Conservation (phyloP, 2,797 vertebrate genomes). For the Echeneis naucrates region DNA sequence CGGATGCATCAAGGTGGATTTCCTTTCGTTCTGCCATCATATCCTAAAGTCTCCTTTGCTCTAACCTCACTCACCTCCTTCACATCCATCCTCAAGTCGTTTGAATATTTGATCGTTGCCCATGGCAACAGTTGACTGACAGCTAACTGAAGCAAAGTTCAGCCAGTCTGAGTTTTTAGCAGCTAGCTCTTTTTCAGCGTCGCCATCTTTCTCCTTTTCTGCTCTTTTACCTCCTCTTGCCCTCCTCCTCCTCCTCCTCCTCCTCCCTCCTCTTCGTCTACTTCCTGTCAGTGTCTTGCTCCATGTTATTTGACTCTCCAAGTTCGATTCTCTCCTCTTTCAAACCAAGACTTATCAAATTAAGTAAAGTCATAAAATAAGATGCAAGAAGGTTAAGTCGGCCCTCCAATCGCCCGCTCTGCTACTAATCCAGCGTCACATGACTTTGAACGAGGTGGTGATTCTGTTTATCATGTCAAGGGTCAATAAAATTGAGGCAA, state of each 20-base stretch:
- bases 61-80: not conserved
- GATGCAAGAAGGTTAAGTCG: conserved; percentile 65
- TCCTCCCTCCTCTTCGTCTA: conserved; percentile 25
- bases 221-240: not conserved
- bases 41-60: not conserved
- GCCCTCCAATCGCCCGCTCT: conserved; percentile 33
- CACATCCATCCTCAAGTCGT: not conserved
- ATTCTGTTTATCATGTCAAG: conserved; percentile 66
- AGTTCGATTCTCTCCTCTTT: conserved; percentile 56
- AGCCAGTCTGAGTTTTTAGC: not conserved
- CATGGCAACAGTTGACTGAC: conserved; percentile 4
- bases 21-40: not conserved
- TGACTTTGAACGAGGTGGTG: conserved; percentile 64
- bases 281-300: conserved; percentile 15
- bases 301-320: conserved; percentile 35
- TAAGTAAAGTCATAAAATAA: conserved; percentile 56
- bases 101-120: not conserved
- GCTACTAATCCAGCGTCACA: conserved; percentile 58
- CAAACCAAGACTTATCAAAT: conserved; percentile 62
- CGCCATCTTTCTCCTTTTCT: no score
- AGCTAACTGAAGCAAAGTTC: not conserved
- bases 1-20: conserved; percentile 10
- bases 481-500: no score
- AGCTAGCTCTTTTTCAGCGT: not conserved
- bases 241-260: not conserved